A percentile compares a stretch with the other conserved stretches of the same genome.
phyloP scores from a whole-genome alignment of 2,888 invertebrate species.

The Diadegma fenestrale region DNA sequence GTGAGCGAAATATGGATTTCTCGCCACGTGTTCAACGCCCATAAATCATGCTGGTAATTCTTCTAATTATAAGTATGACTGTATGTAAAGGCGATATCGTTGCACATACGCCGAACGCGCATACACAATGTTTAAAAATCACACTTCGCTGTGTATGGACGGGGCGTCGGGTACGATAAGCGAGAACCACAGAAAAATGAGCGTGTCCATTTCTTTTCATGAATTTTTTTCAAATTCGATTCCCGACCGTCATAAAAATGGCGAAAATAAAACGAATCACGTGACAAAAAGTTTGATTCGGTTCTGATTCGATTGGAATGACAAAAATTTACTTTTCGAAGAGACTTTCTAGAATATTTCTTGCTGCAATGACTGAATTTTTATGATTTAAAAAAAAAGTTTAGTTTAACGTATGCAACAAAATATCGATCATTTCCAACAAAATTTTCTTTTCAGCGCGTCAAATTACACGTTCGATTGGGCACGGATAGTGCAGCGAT shows the following conservation, averaged over 20 bases:
- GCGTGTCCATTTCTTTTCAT: conserved; percentile 39
- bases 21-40: conserved; percentile 77
- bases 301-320: too few species aligned
- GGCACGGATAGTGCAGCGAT: conserved; percentile 55
- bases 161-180: conserved; percentile 59
- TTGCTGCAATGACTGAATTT: too few species aligned
- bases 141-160: conserved; percentile 4
- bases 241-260: conserved; percentile 14
- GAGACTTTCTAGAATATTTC: too few species aligned
- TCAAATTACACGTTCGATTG: conserved; percentile 67
- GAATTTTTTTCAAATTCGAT: conserved; percentile 42
- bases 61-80: conserved; percentile 82
- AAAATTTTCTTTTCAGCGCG: too few species aligned
- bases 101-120: conserved; percentile 72
- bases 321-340: too few species aligned
- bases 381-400: too few species aligned
- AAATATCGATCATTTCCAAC: too few species aligned
- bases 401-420: too few species aligned
- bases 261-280: conserved; percentile 38
- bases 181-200: conserved; percentile 25
- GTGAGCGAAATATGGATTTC: conserved; percentile 71
- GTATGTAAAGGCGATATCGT: conserved; percentile 79
- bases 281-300: conserved; percentile 55
- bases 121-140: conserved; percentile 76
- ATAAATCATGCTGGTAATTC: conserved; percentile 81